phyloP scores from a whole-genome alignment of 2,797 vertebrate species.

The Eutrigla gurnardus region DNA sequence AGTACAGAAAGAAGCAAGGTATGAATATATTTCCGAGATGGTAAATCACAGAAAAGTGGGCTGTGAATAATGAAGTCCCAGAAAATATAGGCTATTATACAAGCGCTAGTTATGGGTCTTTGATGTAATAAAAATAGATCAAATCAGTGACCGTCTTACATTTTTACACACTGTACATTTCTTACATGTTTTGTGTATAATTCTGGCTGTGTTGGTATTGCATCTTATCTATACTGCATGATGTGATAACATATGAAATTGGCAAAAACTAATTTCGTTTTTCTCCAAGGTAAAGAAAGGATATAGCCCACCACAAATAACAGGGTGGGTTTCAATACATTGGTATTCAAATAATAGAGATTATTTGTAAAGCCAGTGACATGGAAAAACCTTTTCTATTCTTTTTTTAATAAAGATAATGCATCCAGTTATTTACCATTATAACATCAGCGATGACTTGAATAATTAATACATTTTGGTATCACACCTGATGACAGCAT shows the following conservation, averaged over 20 bases:
- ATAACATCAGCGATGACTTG: background rate
- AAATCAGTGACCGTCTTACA: constrained; percentile 23
- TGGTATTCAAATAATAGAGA: constrained; percentile 1
- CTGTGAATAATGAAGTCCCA: constrained; percentile 54
- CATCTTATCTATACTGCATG: constrained; percentile 2
- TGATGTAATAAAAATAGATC: constrained; percentile 46
- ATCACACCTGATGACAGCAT: too few species aligned
- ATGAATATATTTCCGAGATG: constrained; percentile 60
- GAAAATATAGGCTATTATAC: constrained; percentile 46
- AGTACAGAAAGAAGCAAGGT: constrained; percentile 57
- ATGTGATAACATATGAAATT: constrained; percentile 5
- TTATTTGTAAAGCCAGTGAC: constrained; percentile 4
- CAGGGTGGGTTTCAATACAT: background rate
- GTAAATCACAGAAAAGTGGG: constrained; percentile 64
- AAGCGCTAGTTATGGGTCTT: constrained; percentile 34
- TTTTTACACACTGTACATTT: constrained; percentile 8
- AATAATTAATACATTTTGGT: constrained; percentile 1
- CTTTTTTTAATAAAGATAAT: constrained; percentile 2
- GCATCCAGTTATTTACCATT: constrained; percentile 3
- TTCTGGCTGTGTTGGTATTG: background rate
- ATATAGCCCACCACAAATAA: background rate
- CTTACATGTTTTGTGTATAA: constrained; percentile 1
- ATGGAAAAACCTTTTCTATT: constrained; percentile 9
- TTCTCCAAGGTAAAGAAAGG: background rate
- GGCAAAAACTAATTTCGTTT: constrained; percentile 1